Conservation (phyloP, 1,140 invertebrate genomes). For the Delia radicum region DNA sequence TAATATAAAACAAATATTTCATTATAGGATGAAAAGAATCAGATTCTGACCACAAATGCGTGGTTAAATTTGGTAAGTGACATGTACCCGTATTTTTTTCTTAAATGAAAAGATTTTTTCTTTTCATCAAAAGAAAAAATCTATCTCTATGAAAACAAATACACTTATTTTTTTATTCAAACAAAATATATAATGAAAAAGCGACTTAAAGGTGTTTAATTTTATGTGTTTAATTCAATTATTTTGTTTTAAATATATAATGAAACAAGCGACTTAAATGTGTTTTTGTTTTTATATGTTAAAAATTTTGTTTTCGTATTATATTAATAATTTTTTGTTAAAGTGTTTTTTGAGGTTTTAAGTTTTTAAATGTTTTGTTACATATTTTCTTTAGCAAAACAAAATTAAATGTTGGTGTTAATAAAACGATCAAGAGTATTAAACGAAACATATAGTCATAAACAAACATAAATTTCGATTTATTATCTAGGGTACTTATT, state of each 20-base stretch:
- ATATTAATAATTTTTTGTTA: neutral
- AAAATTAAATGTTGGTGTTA: neutral
- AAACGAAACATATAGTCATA: too few species aligned
- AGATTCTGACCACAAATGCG: constrained; percentile 94
- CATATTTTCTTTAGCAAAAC: neutral
- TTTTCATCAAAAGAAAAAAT: neutral
- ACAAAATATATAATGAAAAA: neutral
- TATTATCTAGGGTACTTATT: too few species aligned
- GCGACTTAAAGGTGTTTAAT: neutral
- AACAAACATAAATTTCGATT: too few species aligned
- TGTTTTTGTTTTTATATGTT: neutral
- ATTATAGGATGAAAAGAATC: constrained; percentile 77
- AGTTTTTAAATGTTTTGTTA: neutral
- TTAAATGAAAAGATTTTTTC: neutral
- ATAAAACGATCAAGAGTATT: too few species aligned
- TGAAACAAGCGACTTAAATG: neutral
- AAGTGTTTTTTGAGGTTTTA: neutral
- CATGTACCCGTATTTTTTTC: constrained; percentile 59
- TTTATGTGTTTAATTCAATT: neutral
- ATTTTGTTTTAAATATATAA: neutral
- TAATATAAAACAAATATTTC: constrained; percentile 27
- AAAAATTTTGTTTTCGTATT: neutral
- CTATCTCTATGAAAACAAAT: neutral
- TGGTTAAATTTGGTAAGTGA: constrained; percentile 96
- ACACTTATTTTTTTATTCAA: neutral